Percentiles rank a stretch among this genome's conserved stretches.
Conservation (phyloP, 2,797 vertebrate species). For the Chrosomus eos region DNA sequence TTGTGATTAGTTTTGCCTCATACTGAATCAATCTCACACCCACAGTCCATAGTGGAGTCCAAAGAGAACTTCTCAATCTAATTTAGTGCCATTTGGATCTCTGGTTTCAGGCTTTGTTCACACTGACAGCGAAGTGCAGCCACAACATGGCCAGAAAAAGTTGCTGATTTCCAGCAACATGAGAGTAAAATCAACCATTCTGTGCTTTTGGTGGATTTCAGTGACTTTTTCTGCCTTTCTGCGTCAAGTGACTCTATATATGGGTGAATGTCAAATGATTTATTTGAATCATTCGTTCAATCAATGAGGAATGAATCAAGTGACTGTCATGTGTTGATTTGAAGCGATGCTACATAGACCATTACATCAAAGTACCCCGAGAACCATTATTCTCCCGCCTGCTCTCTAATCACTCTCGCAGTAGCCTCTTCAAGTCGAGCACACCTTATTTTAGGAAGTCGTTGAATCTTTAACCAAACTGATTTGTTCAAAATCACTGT, state of each 20-base stretch:
- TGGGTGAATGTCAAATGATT: neutral
- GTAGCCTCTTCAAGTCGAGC: neutral
- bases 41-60: conserved; percentile 17
- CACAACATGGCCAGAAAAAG: neutral
- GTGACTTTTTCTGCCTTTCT: neutral
- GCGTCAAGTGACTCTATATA: neutral
- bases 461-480: neutral
- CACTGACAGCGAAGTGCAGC: neutral
- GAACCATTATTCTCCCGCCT: neutral
- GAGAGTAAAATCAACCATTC: neutral
- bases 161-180: neutral
- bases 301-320: neutral
- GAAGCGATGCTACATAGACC: neutral
- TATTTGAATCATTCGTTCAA: neutral
- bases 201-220: neutral
- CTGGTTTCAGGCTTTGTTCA: conserved; percentile 8
- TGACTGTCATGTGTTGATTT: neutral
- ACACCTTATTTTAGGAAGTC: neutral
- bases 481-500: neutral
- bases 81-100: conserved; percentile 24
- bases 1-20: conserved; percentile 50
- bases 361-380: neutral
- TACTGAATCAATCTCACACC: conserved; percentile 45
- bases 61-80: conserved; percentile 29
- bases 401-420: neutral